Base-by-base conservation (phyloP, 1,140 invertebrate genomes). In the Teleopsis dalmanni region DNA sequence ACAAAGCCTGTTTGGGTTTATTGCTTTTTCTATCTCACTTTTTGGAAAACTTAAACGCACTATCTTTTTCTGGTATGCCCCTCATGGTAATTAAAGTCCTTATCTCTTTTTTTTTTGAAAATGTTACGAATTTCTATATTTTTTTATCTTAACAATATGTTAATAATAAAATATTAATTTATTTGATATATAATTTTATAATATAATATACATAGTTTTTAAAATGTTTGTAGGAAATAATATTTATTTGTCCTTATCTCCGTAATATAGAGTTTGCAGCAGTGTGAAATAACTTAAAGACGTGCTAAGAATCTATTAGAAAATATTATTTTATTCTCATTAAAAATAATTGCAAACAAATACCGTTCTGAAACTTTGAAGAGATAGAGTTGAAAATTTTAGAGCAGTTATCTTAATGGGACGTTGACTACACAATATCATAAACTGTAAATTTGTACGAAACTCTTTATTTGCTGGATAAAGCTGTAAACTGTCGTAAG, bases 261-360 rank as follows among this genome's bases (percentile, higher is more conserved):
- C 64, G 37, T 57, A 38, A 36, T 58, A 65, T 21, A 68, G 38
- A 10, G 65, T 68, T 18, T 63, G 53, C 22, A 68, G 42, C 13
- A 68, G 52, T 14, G 65, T 65, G 14, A 68, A 68, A 47, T 68
- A 68, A 23, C 59, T 63, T 55, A 68, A 57, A 26, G 65, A 68
- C 36, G 65, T 57, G 37, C 65, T 68, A 3, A 68, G 44, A 38
- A 66, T 64, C 62, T 65, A 48, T 10, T 21, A 37, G 40, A 14
- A 13, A 29, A 29, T 29, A 29, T 8, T 29, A 29, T 29, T 29
- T 29, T 29, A 29, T 29, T 29, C 7, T 37, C n/a, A n/a, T 9
- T 14, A 37, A 37, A 14, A n/a, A 19, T 11, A 35, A 10, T 10
- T 5, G 22, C 29, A 40, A 41, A 18, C 21, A 14, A 22, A 11